Conservation (phyloP, 2,113 vertebrate genomes). For the Eudorcas thomsonii region DNA sequence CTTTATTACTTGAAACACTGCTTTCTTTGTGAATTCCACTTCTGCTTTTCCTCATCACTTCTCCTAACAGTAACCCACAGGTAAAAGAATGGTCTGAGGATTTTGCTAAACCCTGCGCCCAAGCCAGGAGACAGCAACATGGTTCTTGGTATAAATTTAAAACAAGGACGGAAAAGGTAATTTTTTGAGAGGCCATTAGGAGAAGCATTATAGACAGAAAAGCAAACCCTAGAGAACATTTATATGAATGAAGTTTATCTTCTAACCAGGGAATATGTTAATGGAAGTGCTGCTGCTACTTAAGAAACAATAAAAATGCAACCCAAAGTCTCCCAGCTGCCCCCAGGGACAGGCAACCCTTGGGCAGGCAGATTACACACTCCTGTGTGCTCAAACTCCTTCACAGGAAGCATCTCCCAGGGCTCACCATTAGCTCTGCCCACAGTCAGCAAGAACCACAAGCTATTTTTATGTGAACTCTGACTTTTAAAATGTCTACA, state of each 20-base stretch:
- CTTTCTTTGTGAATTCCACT: neutral
- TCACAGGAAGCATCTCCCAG: neutral
- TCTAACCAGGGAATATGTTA: conserved; percentile 31
- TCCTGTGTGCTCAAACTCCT: neutral
- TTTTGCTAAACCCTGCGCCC: neutral
- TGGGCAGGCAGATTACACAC: neutral
- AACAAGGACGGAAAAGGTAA: neutral
- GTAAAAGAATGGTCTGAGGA: neutral
- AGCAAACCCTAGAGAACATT: conserved; percentile 36
- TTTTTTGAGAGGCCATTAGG: conserved; percentile 20
- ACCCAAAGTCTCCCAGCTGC: neutral
- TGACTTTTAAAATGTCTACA: neutral
- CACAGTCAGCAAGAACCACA: neutral
- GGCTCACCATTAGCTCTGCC: neutral
- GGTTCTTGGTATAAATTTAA: neutral
- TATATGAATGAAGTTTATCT: conserved; percentile 47
- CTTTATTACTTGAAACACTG: neutral
- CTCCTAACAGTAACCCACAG: neutral
- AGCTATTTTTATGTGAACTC: neutral
- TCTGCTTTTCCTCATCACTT: neutral
- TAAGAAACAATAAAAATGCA: conserved; percentile 34
- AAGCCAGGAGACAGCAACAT: neutral
- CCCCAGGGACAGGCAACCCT: neutral
- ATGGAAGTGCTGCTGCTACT: conserved; percentile 32
- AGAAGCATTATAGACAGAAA: conserved; percentile 38